Evolutionary conservation across 23 tunicate genomes (phyloP), one percentile per base, ranked within the genome.

Genomic region (Phallusia fumigata): DNA sequence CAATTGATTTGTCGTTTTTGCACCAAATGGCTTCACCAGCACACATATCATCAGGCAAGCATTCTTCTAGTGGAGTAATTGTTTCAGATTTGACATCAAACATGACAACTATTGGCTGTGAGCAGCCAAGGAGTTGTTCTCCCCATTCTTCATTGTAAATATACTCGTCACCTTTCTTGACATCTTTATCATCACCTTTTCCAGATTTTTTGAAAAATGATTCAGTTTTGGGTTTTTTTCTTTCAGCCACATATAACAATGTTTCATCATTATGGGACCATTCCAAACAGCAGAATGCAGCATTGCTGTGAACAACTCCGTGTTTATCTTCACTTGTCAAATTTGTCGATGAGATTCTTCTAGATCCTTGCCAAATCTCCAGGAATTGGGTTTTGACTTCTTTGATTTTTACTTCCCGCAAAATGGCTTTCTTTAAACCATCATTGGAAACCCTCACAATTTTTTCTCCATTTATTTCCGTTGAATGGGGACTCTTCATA

Each of bases 131-230:
- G 40, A 94, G 32, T 65, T 94, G 98, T 52, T 94, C 98, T 11
- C 98, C 98, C 98, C 98, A 94, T 21, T 83, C 76, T 32, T 89
- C 98, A 26, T 76, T 58, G 76, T 64, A 80, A 21, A 89, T 21
- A 73, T 36, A 83, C 72, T 94, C 84, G 11, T 85, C 35, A 52
- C 97, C 97, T 64, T 28, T 74, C 30, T 10, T 30, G 19, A 2
- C 77, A 58, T 58, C 58, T 51, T 51, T 58, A 15, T 84, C 86
- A 31, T 69, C 81, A 32, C 52, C 81, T 40, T 76, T 40, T 34
- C 3, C 31, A 0, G 35, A 0, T 64, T 82, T 82, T 11, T 72
- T 79, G 74, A 86, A 86, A 74, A 10, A 86, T 16, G 85, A 86
- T 30, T 35, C 52, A n/a, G 65, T 65, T 53, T 93, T 88, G 21